Conservation (phyloP, 1,140 invertebrate genomes). For the Brachionus angularis region DNA sequence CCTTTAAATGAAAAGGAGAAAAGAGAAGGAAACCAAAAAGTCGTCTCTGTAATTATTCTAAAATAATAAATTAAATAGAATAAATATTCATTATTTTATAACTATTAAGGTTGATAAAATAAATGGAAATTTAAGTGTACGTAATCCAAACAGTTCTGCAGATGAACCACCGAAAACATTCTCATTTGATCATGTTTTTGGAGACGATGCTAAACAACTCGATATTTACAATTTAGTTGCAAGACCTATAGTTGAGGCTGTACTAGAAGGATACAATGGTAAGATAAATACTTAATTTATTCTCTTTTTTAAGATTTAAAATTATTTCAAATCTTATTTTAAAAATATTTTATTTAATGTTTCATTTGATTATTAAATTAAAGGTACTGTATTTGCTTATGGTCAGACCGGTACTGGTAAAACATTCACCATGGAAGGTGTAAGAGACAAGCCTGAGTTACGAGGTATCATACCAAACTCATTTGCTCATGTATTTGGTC, state of each 20-base stretch:
- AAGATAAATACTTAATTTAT: background rate
- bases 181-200: conserved; percentile 70
- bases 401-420: conserved; percentile 62
- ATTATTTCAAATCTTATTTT: background rate
- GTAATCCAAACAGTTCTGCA: conserved; percentile 58
- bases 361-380: background rate
- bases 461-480: conserved; percentile 75
- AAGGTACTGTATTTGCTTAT: conserved; percentile 63
- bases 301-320: background rate
- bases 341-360: background rate
- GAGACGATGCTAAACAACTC: conserved; percentile 57
- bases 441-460: conserved; percentile 60
- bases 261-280: conserved; percentile 62
- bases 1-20: conserved; percentile 77
- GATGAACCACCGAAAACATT: conserved; percentile 67
- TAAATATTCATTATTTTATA: background rate
- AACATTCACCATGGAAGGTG: conserved; percentile 64
- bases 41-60: conserved; percentile 47
- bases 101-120: conserved; percentile 17
- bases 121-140: conserved; percentile 40
- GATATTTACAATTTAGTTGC: conserved; percentile 48
- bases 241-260: conserved; percentile 61
- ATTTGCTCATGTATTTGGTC: conserved; percentile 66
- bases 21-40: conserved; percentile 67
- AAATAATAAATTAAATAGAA: background rate